A percentile compares a stretch with the other conserved stretches of the same genome.
These are phyloP conservation scores for Ectemnius cavifrons DNA, from an alignment of 2,888 invertebrate species.

Conservation along the genomic window DNA sequence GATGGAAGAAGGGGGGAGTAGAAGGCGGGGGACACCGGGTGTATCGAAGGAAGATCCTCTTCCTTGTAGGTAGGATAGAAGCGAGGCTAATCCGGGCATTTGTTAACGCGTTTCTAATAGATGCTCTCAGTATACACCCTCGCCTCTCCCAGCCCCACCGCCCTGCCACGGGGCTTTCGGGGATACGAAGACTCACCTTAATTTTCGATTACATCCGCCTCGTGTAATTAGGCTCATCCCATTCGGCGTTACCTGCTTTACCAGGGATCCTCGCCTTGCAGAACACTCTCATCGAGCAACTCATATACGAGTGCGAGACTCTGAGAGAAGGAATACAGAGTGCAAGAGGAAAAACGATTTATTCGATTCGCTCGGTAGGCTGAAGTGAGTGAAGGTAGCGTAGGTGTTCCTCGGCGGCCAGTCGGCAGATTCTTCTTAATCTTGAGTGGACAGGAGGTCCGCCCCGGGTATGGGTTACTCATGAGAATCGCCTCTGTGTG, in stretches of 20 bases:
- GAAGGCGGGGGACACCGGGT: slow-evolving; percentile 17
- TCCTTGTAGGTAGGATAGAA: slow-evolving; percentile 42
- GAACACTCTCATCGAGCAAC: too few species aligned
- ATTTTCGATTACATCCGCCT: slow-evolving; percentile 61
- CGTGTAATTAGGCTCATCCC: slow-evolving; percentile 52
- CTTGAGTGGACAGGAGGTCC: neutral
- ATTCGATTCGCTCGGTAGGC: neutral
- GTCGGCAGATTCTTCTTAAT: slow-evolving; percentile 1
- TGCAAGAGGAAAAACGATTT: slow-evolving; percentile 9
- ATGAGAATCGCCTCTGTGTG: neutral
- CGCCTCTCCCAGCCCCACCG: slow-evolving; percentile 35
- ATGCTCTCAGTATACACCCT: slow-evolving; percentile 53
- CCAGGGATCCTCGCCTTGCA: neutral
- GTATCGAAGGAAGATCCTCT: slow-evolving; percentile 38
- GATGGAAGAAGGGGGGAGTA: slow-evolving; percentile 15
- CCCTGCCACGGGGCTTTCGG: slow-evolving; percentile 44
- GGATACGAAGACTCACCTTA: slow-evolving; percentile 57
- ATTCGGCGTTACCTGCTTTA: slow-evolving; percentile 30
- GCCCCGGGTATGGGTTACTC: neutral
- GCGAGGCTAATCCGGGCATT: slow-evolving; percentile 70
- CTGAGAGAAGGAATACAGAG: too few species aligned
- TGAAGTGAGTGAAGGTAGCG: neutral
- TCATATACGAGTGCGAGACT: too few species aligned
- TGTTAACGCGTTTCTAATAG: slow-evolving; percentile 75
- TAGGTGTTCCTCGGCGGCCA: too few species aligned